These are phyloP conservation scores for Eidolon dupreanum DNA, from an alignment of 2,797 vertebrate genomes.

Conservation along the genomic window DNA sequence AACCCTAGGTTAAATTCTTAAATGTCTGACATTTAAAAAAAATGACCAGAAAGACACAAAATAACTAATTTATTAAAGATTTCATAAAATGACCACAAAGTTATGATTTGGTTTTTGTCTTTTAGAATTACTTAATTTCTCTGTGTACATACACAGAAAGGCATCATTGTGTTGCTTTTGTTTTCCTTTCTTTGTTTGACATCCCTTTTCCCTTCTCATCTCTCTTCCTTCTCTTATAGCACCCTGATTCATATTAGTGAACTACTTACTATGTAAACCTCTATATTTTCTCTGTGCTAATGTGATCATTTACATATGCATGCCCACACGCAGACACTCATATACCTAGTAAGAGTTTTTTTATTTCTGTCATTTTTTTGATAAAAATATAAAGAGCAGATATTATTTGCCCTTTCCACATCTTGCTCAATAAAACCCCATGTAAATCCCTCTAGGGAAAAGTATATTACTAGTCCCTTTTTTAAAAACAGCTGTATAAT, in stretches of 20 bases:
- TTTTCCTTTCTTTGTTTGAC: neutral
- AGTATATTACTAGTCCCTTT: neutral
- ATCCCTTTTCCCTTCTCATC: neutral
- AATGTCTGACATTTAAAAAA: neutral
- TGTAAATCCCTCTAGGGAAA: neutral
- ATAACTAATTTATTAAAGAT: neutral
- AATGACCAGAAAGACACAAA: neutral
- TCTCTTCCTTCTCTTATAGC: neutral
- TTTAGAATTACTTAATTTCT: neutral
- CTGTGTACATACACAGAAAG: neutral
- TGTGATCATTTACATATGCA: neutral
- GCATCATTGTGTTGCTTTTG: neutral
- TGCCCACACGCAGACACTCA: neutral
- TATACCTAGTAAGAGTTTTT: neutral
- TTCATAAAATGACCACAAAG: neutral
- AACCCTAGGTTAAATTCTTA: neutral
- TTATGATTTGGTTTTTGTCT: neutral
- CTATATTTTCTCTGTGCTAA: neutral
- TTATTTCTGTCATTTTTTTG: neutral
- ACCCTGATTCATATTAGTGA: neutral
- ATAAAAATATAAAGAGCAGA: neutral
- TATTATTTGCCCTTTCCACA: neutral
- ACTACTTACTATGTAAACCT: too few relatives aligned
- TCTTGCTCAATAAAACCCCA: conserved; percentile 32
- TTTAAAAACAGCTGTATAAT: conserved; percentile 16